Conservation (phyloP, 2,797 vertebrate species). For the Poeciliopsis infans region DNA sequence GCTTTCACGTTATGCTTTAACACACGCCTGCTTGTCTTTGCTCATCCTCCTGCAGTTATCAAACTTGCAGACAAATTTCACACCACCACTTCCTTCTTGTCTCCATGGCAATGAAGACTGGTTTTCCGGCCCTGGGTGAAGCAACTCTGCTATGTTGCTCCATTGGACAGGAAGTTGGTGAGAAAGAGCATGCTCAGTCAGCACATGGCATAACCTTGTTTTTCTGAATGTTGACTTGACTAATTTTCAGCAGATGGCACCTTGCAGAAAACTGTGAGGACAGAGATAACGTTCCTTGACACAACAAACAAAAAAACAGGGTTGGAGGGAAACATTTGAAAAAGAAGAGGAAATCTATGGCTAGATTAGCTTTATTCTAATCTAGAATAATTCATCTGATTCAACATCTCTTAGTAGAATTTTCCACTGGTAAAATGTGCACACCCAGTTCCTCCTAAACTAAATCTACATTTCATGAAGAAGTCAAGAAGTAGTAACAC, state of each 20-base stretch:
- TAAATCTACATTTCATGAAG: not conserved
- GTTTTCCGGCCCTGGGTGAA: slow-evolving; percentile 73
- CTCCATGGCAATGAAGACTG: slow-evolving; percentile 75
- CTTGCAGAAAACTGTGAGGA: not conserved
- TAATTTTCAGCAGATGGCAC: slow-evolving; percentile 21
- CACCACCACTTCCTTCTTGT: slow-evolving; percentile 83
- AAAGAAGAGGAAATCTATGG: slow-evolving; percentile 26
- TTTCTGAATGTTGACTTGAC: slow-evolving; percentile 49
- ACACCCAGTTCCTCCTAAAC: not conserved
- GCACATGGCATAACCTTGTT: slow-evolving; percentile 59
- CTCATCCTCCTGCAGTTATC: slow-evolving; percentile 63
- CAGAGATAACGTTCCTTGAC: not conserved
- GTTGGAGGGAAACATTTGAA: slow-evolving; percentile 9
- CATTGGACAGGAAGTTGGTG: slow-evolving; percentile 73
- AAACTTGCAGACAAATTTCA: slow-evolving; percentile 72
- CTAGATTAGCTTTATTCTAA: not conserved
- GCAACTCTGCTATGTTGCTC: slow-evolving; percentile 60
- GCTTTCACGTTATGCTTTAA: slow-evolving; percentile 24
- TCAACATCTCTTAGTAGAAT: slow-evolving; percentile 9
- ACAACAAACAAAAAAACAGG: not conserved
- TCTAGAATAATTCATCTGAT: not conserved
- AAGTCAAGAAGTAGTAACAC: not conserved
- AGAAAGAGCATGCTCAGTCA: slow-evolving; percentile 66
- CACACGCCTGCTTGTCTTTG: slow-evolving; percentile 33
- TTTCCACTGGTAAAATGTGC: not conserved